phyloP scores from a whole-genome alignment of 2,113 vertebrate genomes.

The Todiramphus saurophagus region DNA sequence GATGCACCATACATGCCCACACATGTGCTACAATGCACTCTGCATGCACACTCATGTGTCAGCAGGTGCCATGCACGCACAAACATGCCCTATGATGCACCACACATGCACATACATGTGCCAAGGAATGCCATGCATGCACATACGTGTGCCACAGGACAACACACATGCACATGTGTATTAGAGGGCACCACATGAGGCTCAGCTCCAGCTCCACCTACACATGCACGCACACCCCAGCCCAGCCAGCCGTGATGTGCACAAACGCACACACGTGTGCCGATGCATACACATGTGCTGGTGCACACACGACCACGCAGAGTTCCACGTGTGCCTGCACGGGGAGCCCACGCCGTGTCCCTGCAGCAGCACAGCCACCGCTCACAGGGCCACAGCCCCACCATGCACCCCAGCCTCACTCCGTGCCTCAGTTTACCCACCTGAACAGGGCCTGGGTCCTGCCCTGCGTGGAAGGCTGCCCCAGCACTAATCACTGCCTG shows the following conservation, averaged over 20 bases:
- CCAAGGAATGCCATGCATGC: too few relatives aligned
- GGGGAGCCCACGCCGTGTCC: accelerated
- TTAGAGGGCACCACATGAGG: not conserved
- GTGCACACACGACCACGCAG: not conserved
- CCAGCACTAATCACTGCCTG: accelerated
- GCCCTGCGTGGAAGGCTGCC: accelerated
- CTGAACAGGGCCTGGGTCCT: not conserved
- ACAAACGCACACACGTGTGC: not conserved
- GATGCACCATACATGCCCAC: not conserved
- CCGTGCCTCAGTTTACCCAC: not conserved
- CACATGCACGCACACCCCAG: too few relatives aligned
- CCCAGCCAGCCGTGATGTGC: not conserved
- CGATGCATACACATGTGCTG: not conserved
- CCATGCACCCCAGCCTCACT: not conserved
- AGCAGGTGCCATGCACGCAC: accelerated
- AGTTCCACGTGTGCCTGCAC: accelerated
- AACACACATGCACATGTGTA: not conserved
- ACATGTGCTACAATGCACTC: not conserved
- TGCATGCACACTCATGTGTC: not conserved
- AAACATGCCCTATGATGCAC: not conserved
- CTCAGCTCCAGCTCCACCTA: not conserved
- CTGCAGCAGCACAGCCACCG: not conserved
- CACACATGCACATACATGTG: not conserved
- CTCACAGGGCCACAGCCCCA: accelerated
- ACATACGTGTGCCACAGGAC: accelerated